Base-by-base conservation (phyloP, 2,113 vertebrate genomes). In the Zeus faber region DNA sequence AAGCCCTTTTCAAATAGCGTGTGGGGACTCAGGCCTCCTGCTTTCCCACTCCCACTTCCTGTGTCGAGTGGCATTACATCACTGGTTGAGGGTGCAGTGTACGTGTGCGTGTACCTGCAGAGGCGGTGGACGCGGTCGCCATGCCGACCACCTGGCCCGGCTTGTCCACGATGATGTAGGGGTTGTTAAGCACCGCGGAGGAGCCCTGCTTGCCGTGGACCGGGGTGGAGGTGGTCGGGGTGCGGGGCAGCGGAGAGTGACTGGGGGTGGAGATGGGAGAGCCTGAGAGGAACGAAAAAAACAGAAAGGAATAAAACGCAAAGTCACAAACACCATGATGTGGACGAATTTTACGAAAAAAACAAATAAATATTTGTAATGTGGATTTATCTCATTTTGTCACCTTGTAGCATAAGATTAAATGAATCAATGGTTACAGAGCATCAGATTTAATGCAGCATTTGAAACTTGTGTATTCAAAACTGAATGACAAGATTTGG, bases 191-290 rank as follows among this genome's bases (percentile, higher is more conserved):
- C 47, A 88, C 88, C 35, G 94, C 92, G 21, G 92, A 93, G 53
- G 91, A 72, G 65, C 90, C 85, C 82, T 92, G 91, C 85, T 97
- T 98, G 91, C 90, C 88, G 73, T 93, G 93, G 64, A 92, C 90
- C 26, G 95, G 94, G 58, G 93, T 95, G 68, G 93, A 93, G 62
- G 93, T 85, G 60, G 92, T 89, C 63, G 94, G 92, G 23, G 93
- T 96, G 66, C 92, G 91, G 81, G 95, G 94, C 72, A 98, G 87
- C 2, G 96, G 95, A 79, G 94, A 98, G 74, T 95, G 95, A 85
- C 95, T 95, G 59, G 95, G 96, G 47, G 95, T 97, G 66, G 95
- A 98, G 85, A 98, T 95, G 61, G 95, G 95, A 70, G 95, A 98
- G 54, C 95, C 96, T 98, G 88, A 46, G 72, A n/a, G n/a, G n/a